Conservation (phyloP, 2,113 vertebrate species). For the Prolemur simus region DNA sequence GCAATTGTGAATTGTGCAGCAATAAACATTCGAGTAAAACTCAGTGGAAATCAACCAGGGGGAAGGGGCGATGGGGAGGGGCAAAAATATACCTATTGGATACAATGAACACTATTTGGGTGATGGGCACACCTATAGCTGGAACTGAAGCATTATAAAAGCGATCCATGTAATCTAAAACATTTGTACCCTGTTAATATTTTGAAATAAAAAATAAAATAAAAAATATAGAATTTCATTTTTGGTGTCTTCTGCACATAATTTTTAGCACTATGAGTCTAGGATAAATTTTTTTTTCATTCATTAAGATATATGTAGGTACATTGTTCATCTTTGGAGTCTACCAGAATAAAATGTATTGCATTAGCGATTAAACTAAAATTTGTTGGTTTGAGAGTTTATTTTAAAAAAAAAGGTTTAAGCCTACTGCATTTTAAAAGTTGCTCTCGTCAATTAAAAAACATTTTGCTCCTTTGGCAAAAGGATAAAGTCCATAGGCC, state of each 20-base stretch:
- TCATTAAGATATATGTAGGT: not conserved
- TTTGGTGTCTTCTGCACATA: not conserved
- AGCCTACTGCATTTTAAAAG: not conserved
- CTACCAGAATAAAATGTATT: not conserved
- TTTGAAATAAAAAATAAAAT: too few species aligned
- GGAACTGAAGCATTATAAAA: too few species aligned
- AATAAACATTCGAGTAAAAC: too few species aligned
- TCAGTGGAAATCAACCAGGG: too few species aligned
- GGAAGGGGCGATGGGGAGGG: too few species aligned
- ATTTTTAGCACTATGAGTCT: not conserved
- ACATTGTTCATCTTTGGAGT: not conserved
- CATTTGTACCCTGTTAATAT: too few species aligned
- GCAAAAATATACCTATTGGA: too few species aligned
- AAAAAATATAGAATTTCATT: not conserved
- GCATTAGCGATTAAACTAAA: not conserved
- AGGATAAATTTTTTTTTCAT: not conserved
- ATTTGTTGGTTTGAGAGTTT: not conserved
- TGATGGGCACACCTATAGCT: too few species aligned
- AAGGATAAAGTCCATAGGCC: not conserved
- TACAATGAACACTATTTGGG: too few species aligned
- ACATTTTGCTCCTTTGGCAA: not conserved
- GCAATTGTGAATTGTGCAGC: too few species aligned
- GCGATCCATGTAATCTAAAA: too few species aligned
- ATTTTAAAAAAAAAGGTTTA: not conserved
- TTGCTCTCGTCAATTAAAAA: not conserved